These are phyloP conservation scores for Heliconius nattereri DNA, from an alignment of 1,140 invertebrate species.

Conservation along the genomic window DNA sequence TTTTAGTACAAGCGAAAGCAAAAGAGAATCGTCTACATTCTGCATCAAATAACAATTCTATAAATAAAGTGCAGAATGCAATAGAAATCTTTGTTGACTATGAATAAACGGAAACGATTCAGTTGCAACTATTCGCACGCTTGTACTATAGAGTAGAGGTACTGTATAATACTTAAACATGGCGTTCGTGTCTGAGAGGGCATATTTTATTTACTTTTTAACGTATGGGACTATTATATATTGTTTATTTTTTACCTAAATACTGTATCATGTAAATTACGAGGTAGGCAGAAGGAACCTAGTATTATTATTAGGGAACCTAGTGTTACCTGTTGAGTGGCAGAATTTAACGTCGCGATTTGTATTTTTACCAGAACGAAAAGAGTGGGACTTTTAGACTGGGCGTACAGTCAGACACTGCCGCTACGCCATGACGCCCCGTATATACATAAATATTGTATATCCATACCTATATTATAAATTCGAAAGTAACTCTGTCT, in stretches of 20 bases:
- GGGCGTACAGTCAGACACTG: neutral
- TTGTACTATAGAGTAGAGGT: neutral
- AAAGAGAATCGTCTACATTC: neutral
- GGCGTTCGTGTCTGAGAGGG: neutral
- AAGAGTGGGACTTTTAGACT: neutral
- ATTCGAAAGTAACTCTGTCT: too few relatives aligned
- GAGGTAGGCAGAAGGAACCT: neutral
- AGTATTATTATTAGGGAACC: neutral
- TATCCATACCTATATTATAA: too few relatives aligned
- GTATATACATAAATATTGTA: too few relatives aligned
- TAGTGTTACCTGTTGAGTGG: neutral
- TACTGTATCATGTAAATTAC: neutral
- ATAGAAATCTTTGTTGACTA: constrained; percentile 11
- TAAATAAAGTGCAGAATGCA: neutral
- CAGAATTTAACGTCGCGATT: neutral
- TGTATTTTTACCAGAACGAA: neutral
- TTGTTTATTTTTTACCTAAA: neutral
- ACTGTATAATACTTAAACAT: constrained; percentile 5
- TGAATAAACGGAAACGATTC: constrained; percentile 9
- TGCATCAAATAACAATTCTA: constrained; percentile 2
- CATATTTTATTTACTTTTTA: neutral
- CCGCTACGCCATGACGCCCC: too few relatives aligned
- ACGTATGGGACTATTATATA: neutral
- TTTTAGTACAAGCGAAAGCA: neutral
- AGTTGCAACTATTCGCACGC: constrained; percentile 10